Evolutionary conservation across 2,888 invertebrate species (phyloP).

Genomic region (Sesia apiformis): DNA sequence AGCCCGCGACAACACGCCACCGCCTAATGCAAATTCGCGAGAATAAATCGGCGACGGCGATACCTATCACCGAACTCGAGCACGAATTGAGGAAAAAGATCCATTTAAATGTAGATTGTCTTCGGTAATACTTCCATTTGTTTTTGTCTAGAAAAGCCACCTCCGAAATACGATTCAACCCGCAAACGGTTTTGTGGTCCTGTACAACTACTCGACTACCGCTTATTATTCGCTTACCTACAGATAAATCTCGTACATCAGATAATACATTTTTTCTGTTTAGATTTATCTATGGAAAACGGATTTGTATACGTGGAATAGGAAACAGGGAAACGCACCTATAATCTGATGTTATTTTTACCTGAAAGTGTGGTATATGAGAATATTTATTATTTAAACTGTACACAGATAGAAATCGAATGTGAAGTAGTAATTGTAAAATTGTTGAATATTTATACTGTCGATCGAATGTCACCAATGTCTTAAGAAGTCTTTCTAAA

Average conservation of each 20-base stretch:
- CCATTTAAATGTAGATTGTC: conserved; percentile 74
- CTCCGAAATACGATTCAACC: conserved; percentile 51
- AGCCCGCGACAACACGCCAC: neutral
- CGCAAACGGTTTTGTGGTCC: conserved; percentile 45
- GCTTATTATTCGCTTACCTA: conserved; percentile 21
- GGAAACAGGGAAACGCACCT: no score
- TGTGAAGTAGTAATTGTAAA: no score
- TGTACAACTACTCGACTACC: conserved; percentile 7
- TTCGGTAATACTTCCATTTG: conserved; percentile 71
- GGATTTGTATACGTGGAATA: no score
- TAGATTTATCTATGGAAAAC: no score
- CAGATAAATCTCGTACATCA: conserved; percentile 12
- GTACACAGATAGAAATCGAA: no score
- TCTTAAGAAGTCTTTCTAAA: no score
- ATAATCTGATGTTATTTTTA: no score
- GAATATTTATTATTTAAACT: no score
- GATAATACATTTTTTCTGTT: no score
- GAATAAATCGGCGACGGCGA: conserved; percentile 65
- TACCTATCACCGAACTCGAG: conserved; percentile 67
- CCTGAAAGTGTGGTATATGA: no score
- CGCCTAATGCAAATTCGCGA: conserved; percentile 56
- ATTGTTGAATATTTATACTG: no score
- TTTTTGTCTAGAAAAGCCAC: conserved; percentile 61
- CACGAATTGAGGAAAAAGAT: conserved; percentile 71
- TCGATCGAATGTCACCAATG: no score